A percentile compares a stretch with the other conserved stretches of the same genome.
Evolutionary conservation across 1,140 invertebrate species (phyloP).

Genomic region (Gerris buenoi): DNA sequence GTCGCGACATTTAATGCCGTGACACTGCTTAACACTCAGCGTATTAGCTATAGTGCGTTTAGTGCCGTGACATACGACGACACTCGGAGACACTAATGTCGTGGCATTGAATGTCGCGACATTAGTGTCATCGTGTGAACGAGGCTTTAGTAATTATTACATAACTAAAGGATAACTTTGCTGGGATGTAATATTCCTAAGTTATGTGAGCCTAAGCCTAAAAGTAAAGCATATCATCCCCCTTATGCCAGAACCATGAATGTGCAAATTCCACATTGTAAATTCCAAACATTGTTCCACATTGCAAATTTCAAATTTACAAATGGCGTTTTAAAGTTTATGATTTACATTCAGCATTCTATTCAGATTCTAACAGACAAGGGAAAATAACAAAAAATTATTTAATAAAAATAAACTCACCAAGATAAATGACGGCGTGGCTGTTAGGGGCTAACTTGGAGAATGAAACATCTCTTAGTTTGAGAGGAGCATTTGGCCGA

Average conservation of each 20-base stretch:
- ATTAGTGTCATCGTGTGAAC: no score
- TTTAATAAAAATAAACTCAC: not conserved
- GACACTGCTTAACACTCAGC: no score
- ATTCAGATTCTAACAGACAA: not conserved
- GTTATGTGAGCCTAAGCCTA: not conserved
- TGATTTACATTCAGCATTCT: not conserved
- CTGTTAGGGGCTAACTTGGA: slow-evolving; percentile 24
- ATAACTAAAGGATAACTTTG: no score
- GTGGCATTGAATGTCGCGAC: no score
- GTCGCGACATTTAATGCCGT: no score
- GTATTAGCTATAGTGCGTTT: no score
- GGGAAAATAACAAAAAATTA: not conserved
- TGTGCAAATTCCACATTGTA: no score
- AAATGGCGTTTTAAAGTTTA: not conserved
- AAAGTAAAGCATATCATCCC: not conserved
- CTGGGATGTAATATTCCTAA: no score
- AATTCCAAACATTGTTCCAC: not conserved
- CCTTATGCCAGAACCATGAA: no score
- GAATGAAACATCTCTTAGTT: slow-evolving; percentile 36
- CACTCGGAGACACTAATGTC: no score
- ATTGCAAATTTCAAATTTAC: not conserved
- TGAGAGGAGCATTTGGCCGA: slow-evolving; percentile 31
- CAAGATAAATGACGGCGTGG: slow-evolving; percentile 8
- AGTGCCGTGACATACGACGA: no score
- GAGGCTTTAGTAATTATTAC: no score